A percentile compares a stretch with the other conserved stretches of the same genome.
phyloP scores from a whole-genome alignment of 2,113 vertebrate species.

The Astur gentilis region DNA sequence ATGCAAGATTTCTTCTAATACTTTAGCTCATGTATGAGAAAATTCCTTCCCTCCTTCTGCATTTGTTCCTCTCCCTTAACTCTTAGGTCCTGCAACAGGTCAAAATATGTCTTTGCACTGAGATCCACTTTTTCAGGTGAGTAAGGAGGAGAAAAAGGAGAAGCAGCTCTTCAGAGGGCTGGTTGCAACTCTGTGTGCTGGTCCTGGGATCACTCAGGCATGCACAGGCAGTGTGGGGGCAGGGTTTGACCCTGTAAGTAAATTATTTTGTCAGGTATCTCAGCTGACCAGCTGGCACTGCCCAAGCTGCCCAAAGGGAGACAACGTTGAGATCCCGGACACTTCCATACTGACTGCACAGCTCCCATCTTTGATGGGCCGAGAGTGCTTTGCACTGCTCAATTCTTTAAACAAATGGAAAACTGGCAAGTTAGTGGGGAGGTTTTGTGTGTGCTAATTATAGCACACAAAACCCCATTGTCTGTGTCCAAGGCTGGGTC shows the following conservation, averaged over 20 bases:
- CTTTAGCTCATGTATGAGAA: not conserved
- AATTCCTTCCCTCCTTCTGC: not conserved
- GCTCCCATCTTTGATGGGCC: not conserved
- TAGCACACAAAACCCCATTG: constrained; percentile 36
- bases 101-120: not conserved
- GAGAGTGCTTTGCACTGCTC: not conserved
- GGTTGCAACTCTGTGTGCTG: not conserved
- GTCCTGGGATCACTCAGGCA: not conserved
- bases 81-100: not conserved
- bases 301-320: not conserved
- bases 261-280: not conserved
- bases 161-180: not conserved
- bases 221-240: not conserved
- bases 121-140: not conserved
- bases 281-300: not conserved
- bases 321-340: not conserved
- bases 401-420: not conserved
- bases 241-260: not conserved
- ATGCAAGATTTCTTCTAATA: not conserved
- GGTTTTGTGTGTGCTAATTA: constrained; percentile 35
- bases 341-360: not conserved
- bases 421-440: not conserved
- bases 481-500: constrained; percentile 44
- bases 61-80: not conserved
- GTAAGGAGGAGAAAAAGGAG: not conserved